Conservation (phyloP, 2,113 vertebrate genomes). For the Stegastes partitus region DNA sequence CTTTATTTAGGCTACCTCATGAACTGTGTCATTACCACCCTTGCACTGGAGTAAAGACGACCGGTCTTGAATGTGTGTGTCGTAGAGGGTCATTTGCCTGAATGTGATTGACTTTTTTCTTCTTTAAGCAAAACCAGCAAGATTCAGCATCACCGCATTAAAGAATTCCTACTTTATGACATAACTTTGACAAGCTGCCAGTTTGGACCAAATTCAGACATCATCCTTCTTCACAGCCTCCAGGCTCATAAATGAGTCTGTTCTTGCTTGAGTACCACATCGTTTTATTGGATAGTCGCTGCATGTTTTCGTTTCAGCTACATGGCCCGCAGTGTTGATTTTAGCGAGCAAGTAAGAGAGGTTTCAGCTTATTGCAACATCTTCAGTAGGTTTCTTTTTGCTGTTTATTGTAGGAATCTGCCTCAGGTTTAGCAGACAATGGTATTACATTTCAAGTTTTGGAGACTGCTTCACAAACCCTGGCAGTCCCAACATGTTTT, state of each 20-base stretch:
- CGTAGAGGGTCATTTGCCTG: not conserved
- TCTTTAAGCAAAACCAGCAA: not conserved
- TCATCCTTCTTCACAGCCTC: no score
- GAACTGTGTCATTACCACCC: conserved; percentile 32
- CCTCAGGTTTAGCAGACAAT: not conserved
- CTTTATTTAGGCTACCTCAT: conserved; percentile 59
- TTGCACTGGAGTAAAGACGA: conserved; percentile 27
- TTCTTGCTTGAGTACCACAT: conserved; percentile 21
- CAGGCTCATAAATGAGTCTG: no score
- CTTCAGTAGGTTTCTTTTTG: conserved; percentile 9
- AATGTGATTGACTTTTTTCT: not conserved
- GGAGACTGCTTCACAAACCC: not conserved
- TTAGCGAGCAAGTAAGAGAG: conserved; percentile 6
- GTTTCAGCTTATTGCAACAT: conserved; percentile 63
- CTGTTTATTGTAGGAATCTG: conserved; percentile 20
- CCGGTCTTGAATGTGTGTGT: conserved; percentile 24
- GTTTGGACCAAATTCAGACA: conserved; percentile 7
- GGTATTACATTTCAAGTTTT: not conserved
- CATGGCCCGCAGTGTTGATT: conserved; percentile 29
- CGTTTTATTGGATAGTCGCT: conserved; percentile 37
- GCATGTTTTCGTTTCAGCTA: conserved; percentile 33
- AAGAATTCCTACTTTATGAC: conserved; percentile 25
- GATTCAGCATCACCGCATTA: not conserved
- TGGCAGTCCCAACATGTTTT: not conserved
- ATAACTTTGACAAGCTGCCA: not conserved